Evolutionary conservation across 2,113 vertebrate genomes (phyloP).

Genomic region (Gavialis gangeticus): DNA sequence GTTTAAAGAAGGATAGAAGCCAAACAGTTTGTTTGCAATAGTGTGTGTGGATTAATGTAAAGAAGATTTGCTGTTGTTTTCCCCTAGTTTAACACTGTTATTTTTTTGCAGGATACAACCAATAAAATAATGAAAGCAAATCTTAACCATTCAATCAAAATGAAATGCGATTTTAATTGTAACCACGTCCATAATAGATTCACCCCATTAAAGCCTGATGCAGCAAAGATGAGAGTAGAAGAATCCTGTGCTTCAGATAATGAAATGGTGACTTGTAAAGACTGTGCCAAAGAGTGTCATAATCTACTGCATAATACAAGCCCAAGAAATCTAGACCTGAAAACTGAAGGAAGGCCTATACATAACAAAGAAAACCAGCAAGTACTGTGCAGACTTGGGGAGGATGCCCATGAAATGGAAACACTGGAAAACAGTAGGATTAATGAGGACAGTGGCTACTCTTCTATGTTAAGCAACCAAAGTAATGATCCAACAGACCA

Average conservation of each 20-base stretch:
- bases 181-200: conserved; percentile 17
- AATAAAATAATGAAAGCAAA: conserved; percentile 34
- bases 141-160: conserved; percentile 56
- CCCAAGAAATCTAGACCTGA: conserved; percentile 24
- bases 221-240: conserved; percentile 48
- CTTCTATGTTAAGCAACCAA: conserved; percentile 73
- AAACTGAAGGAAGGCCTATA: conserved; percentile 65
- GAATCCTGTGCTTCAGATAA: conserved; percentile 36
- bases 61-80: not conserved
- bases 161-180: conserved; percentile 75
- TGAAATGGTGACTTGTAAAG: conserved; percentile 66
- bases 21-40: not conserved
- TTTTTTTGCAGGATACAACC: conserved; percentile 65
- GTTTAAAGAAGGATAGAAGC: too few species aligned
- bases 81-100: not conserved
- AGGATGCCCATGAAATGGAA: conserved; percentile 55
- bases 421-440: conserved; percentile 58
- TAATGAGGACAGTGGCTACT: conserved; percentile 83
- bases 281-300: conserved; percentile 60
- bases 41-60: not conserved
- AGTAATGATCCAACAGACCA: conserved; percentile 54
- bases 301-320: conserved; percentile 17
- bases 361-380: conserved; percentile 83
- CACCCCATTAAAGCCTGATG: conserved; percentile 53
- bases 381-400: conserved; percentile 31